Conservation (phyloP, 2,797 vertebrate species). For the Syncerus caffer region DNA sequence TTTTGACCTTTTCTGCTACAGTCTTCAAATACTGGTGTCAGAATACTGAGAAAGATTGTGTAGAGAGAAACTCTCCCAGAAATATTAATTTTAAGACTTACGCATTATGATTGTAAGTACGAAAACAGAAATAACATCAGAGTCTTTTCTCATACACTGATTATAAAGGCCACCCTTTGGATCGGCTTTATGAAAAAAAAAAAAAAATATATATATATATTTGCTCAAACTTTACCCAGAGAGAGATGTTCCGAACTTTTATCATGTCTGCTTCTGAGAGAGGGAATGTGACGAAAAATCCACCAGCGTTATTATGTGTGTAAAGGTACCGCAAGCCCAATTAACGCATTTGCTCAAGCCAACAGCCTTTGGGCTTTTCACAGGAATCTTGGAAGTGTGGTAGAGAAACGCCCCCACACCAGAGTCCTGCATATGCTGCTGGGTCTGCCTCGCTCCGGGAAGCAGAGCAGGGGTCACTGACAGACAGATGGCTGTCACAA, state of each 20-base stretch:
- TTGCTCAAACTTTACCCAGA: background rate
- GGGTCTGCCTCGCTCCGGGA: slow-evolving; percentile 28
- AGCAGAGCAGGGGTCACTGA: slow-evolving; percentile 20
- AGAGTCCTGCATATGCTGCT: slow-evolving; percentile 40
- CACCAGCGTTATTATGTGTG: background rate
- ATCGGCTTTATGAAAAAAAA: background rate
- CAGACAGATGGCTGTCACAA: slow-evolving; percentile 65
- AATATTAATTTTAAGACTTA: background rate
- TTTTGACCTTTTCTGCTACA: background rate
- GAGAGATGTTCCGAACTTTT: background rate
- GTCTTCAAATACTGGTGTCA: background rate
- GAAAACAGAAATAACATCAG: background rate
- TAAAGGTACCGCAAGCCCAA: slow-evolving; percentile 49
- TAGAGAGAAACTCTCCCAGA: background rate
- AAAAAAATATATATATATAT: background rate
- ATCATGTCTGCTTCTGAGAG: background rate
- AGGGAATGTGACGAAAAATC: background rate
- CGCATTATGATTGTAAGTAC: background rate
- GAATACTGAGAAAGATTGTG: background rate
- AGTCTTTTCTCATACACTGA: background rate
- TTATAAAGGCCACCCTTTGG: background rate
- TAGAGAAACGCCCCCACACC: slow-evolving; percentile 1
- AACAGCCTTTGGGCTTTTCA: slow-evolving; percentile 57
- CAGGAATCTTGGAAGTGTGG: slow-evolving; percentile 33
- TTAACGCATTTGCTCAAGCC: slow-evolving; percentile 63